A percentile compares a stretch with the other conserved stretches of the same genome.
phyloP scores from a whole-genome alignment of 2,113 vertebrate species.

The Connochaetes taurinus region DNA sequence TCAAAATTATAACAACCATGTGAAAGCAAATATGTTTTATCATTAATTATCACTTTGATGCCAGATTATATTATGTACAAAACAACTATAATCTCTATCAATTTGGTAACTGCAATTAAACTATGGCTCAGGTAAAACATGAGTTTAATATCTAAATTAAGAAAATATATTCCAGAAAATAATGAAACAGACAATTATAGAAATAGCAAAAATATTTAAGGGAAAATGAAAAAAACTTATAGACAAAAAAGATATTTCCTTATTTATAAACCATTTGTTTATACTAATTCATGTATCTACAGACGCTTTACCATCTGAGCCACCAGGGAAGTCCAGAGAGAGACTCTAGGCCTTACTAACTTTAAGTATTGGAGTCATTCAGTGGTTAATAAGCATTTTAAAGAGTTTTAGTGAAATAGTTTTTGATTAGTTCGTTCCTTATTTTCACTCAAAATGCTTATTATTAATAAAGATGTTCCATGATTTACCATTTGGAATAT shows the following conservation, averaged over 20 bases:
- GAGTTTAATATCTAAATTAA: neutral
- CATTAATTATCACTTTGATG: neutral
- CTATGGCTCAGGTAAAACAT: neutral
- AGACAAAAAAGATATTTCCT: neutral
- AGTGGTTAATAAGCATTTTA: neutral
- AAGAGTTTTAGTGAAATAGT: neutral
- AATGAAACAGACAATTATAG: neutral
- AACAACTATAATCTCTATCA: neutral
- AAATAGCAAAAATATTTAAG: neutral
- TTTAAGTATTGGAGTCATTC: neutral
- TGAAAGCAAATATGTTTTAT: neutral
- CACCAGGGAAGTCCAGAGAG: neutral
- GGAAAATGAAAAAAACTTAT: neutral
- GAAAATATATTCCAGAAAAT: neutral
- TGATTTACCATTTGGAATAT: neutral
- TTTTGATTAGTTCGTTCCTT: neutral
- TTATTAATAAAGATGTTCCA: neutral
- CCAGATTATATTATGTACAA: neutral
- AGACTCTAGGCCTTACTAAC: neutral
- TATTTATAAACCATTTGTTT: neutral
- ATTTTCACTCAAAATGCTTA: neutral
- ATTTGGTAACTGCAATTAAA: neutral
- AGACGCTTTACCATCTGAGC: too few relatives aligned
- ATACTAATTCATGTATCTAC: neutral
- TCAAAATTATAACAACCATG: neutral